Evolutionary conservation across 2,888 invertebrate species (phyloP), one percentile per base, ranked within the genome.

Genomic region (Andrena minutula): DNA sequence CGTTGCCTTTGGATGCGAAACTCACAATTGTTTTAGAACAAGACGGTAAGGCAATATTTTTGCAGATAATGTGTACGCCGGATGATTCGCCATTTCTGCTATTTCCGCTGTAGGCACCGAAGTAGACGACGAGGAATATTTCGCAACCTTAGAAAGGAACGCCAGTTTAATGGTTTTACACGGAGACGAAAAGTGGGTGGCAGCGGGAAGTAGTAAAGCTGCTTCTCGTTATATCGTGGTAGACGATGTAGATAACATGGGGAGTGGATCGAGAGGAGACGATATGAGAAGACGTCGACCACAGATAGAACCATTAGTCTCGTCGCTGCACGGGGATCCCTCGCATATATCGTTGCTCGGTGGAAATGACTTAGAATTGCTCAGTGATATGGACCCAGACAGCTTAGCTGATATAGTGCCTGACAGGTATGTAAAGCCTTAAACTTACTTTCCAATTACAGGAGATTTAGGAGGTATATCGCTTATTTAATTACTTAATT

Each of bases 51-150:
- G 4, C 5, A 41, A 28, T 4, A 35, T n/a, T 16, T 7, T n/a
- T 53, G 2, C 61, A 16, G n/a, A 6, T 23, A 64, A 58, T 10
- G 10, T 56, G 32, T 56, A 30, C 0, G 26, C 23, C 4, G 0
- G 16, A 41, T 4, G 41, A 41, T 41, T 16, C 8, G 23, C 53
- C 20, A 12, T 23, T 47, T 28, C 51, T 26, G 32, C 30, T 30
- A 30, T 30, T 6, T 30, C 32, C 7, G 16, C 30, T 20, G 16
- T 63, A 94, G 93, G 99, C 47, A 99, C 99, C 0, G 98, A 99
- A 95, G 97, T 99, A 68, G 98, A 99, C 90, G 98, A 99, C 92
- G 98, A 99, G 93, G 98, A 98, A 93, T 99, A 98, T 94, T 99
- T 99, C 94, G 97, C 97, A 65, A 98, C 98, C 2, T 95, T 99